Percentiles rank a stretch among this genome's conserved stretches.
phyloP scores from a whole-genome alignment of 2,113 vertebrate species.

The Pomatorhinus ruficollis region DNA sequence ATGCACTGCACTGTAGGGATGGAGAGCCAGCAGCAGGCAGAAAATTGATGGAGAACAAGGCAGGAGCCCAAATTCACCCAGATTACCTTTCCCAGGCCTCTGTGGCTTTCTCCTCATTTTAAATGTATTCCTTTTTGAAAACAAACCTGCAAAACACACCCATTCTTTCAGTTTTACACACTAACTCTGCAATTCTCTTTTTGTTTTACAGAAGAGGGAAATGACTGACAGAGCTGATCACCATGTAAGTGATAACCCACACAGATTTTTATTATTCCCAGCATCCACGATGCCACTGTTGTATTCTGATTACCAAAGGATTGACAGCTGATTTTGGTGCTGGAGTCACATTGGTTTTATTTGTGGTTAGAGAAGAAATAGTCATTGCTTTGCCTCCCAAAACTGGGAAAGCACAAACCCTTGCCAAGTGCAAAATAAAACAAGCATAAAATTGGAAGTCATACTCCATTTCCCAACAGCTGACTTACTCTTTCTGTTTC shows the following conservation, averaged over 20 bases:
- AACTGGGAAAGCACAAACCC: background rate
- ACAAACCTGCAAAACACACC: background rate
- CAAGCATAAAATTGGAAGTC: background rate
- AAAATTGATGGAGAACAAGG: background rate
- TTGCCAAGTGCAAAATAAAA: background rate
- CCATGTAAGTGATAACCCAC: background rate
- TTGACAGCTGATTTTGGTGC: too few relatives aligned
- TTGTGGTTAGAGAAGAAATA: background rate
- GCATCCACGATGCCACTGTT: rapidly evolving
- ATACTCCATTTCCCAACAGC: background rate
- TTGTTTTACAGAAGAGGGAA: constrained; percentile 63
- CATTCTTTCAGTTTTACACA: background rate
- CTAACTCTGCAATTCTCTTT: background rate
- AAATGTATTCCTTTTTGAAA: background rate
- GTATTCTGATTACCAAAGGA: background rate
- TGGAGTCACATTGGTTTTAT: rapidly evolving
- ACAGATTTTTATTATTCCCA: background rate
- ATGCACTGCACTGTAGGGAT: background rate
- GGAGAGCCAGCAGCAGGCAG: background rate
- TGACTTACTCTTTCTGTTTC: background rate
- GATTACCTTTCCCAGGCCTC: background rate
- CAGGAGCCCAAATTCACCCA: background rate
- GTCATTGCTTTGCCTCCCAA: background rate
- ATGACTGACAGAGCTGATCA: constrained; percentile 8
- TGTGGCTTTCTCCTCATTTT: background rate